Conservation (phyloP, 2,888 invertebrate genomes). For the Sarcophaga rosellei region DNA sequence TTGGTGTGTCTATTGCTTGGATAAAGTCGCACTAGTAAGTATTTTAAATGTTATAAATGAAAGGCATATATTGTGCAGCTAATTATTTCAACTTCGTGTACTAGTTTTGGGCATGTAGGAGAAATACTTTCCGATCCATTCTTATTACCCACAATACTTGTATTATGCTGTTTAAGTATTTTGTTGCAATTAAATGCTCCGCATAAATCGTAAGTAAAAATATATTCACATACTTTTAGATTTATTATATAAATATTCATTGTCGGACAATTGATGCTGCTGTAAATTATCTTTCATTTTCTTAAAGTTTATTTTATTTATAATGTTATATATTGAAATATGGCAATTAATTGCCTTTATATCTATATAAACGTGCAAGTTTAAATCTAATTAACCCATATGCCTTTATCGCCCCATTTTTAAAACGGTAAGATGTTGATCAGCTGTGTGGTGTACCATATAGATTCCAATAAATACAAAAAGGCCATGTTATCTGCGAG, state of each 20-base stretch:
- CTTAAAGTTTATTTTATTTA: too few species aligned
- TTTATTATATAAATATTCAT: neutral
- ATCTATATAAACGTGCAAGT: neutral
- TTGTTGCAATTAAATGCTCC: constrained; percentile 88
- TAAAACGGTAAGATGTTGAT: too few species aligned
- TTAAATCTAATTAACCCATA: too few species aligned
- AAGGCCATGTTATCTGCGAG: too few species aligned
- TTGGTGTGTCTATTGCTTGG: constrained; percentile 90
- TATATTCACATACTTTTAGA: constrained; percentile 7
- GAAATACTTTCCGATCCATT: constrained; percentile 84
- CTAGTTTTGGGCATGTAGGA: constrained; percentile 53
- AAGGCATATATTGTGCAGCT: neutral
- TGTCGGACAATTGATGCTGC: too few species aligned
- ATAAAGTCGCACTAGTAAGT: constrained; percentile 82
- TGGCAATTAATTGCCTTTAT: too few species aligned
- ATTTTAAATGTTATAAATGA: neutral
- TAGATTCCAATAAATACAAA: too few species aligned
- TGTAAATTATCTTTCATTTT: too few species aligned
- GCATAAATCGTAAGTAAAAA: constrained; percentile 84
- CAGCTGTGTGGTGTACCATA: too few species aligned
- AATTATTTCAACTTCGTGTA: constrained; percentile 1
- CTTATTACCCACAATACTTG: constrained; percentile 83
- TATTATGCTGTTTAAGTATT: constrained; percentile 84
- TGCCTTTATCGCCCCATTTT: too few species aligned
- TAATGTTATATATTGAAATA: too few species aligned